Base-by-base conservation (phyloP, 2,797 vertebrate species). In the Cephalopachus bancanus region DNA sequence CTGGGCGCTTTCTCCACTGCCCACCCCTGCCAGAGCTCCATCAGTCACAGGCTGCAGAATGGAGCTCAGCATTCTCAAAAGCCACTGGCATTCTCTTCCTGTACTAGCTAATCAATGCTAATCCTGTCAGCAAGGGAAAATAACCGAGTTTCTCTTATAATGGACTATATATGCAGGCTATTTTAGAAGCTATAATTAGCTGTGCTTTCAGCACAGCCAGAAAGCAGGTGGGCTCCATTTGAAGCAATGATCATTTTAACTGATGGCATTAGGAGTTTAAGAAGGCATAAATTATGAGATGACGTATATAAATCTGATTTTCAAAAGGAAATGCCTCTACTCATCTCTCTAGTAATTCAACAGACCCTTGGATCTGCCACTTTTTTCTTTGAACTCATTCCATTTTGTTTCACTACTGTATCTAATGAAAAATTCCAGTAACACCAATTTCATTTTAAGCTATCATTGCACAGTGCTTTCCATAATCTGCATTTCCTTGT, bases 251-350 rank as follows among this genome's bases (percentile, higher is more conserved):
- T 51, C 76, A 93, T 80, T 93, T 83, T 62, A 92, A 65, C 74
- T 53, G 67, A 83, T 53, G 65, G 60, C 76, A 80, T 80, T 59
- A 92, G 57, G 28, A 89, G 67, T 51, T 51, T 49, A 86, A 89
- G 44, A 88, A 94, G 44, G n/a, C 20, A 96, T 87, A 59, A 75
- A 72, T 74, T 86, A 92, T 75, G 20, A 96, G 93, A 57, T 80
- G 75, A 44, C 60, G 72, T 22, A 69, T 28, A 26, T 53, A 80
- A 69, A 69, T 22, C 19, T 17, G 51, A 65, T 59, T 78, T 94
- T 57, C 60, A 83, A 91, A 91, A 76, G 71, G 20, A 97, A 93
- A 84, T 24, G 72, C 59, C 37, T 76, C 37, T 26, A 44, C 22
- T 74, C 10, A 8, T 83, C 76, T 87, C 51, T 76, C 62, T 51